These are phyloP conservation scores for Drosophila neonasuta DNA, from an alignment of 2,888 invertebrate genomes.

Conservation along the genomic window DNA sequence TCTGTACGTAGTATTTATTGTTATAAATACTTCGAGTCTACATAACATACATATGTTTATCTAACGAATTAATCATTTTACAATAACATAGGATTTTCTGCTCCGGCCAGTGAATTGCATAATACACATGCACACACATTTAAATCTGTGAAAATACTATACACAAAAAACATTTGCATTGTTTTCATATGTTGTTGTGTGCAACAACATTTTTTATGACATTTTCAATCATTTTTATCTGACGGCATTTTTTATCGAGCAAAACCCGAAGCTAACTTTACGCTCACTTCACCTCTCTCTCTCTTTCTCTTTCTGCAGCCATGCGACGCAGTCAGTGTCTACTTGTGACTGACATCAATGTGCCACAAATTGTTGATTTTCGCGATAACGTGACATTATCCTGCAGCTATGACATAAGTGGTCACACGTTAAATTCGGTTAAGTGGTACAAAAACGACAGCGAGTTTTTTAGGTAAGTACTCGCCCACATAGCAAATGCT, in stretches of 20 bases:
- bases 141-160: conserved; percentile 50
- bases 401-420: conserved; percentile 83
- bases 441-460: conserved; percentile 83
- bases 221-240: conserved; percentile 71
- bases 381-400: conserved; percentile 82
- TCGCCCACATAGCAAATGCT: neutral
- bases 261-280: conserved; percentile 3
- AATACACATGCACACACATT: conserved; percentile 30
- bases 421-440: conserved; percentile 83
- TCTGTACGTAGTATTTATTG: neutral
- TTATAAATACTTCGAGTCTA: neutral
- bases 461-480: conserved; percentile 83
- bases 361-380: conserved; percentile 82
- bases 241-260: conserved; percentile 49
- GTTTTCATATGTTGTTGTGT: conserved; percentile 37
- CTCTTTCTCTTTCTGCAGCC: conserved; percentile 47
- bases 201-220: conserved; percentile 55
- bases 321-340: conserved; percentile 71
- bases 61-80: conserved; percentile 28
- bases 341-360: conserved; percentile 82
- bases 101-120: conserved; percentile 20
- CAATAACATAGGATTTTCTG: conserved; percentile 38
- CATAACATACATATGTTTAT: conserved; percentile 26
- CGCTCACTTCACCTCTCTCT: neutral
- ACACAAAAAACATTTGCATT: conserved; percentile 42